Conservation (phyloP, 2,113 vertebrate genomes). For the Heterocephalus glaber region DNA sequence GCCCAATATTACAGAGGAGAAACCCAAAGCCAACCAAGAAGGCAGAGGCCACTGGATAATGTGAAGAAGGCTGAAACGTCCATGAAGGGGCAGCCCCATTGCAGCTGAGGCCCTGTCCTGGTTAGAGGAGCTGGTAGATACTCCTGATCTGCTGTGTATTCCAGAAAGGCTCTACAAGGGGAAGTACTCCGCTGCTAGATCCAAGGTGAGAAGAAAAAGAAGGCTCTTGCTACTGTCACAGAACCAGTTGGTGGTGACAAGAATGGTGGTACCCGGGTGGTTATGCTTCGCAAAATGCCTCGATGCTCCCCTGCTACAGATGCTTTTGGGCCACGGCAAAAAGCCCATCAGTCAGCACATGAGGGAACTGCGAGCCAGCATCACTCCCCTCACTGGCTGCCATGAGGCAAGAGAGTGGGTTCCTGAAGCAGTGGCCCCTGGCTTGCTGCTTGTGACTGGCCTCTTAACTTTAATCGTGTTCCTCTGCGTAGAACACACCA, state of each 20-base stretch:
- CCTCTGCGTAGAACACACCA: slow-evolving; percentile 97
- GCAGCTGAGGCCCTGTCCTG: slow-evolving; percentile 94
- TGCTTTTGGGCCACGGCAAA: slow-evolving; percentile 94
- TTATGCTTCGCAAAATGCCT: slow-evolving; percentile 97
- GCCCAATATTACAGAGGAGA: slow-evolving; percentile 79
- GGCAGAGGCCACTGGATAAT: not conserved
- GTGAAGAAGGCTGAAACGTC: slow-evolving; percentile 81
- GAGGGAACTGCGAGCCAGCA: slow-evolving; percentile 90
- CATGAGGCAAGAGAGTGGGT: slow-evolving; percentile 98
- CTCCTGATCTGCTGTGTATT: slow-evolving; percentile 94
- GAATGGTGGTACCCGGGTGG: slow-evolving; percentile 95
- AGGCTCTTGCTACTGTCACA: slow-evolving; percentile 86
- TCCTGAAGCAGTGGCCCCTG: slow-evolving; percentile 96
- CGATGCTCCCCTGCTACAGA: slow-evolving; percentile 98
- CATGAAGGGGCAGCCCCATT: slow-evolving; percentile 87
- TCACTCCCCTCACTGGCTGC: slow-evolving; percentile 95
- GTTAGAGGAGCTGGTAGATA: slow-evolving; percentile 92
- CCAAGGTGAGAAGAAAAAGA: slow-evolving; percentile 97
- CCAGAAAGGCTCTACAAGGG: slow-evolving; percentile 95
- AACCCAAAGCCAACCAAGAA: slow-evolving; percentile 70
- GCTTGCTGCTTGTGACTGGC: slow-evolving; percentile 97
- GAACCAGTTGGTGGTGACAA: slow-evolving; percentile 98
- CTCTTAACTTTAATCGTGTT: slow-evolving; percentile 93
- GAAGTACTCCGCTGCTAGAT: slow-evolving; percentile 92
- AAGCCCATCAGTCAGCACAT: slow-evolving; percentile 96